Evolutionary conservation across 2,113 vertebrate genomes (phyloP), one percentile per base, ranked within the genome.

Genomic region (Ahaetulla prasina): DNA sequence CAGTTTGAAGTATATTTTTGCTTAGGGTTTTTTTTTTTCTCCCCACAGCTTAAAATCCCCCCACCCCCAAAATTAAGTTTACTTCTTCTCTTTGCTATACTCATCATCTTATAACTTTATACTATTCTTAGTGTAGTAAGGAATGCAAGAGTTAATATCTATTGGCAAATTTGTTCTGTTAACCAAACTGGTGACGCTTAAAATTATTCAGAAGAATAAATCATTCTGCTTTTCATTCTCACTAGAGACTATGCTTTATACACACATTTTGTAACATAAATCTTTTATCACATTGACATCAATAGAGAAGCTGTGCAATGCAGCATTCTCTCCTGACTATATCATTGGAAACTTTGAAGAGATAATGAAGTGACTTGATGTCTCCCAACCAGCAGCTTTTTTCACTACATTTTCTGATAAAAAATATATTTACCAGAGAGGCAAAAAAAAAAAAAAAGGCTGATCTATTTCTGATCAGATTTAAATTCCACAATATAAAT

Each of bases 281-380:
- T 96, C 93, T 96, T 96, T 97, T 95, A 96, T 95, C 91, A 94
- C 1, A 0, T 87, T 96, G 63, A 91, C 94, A 96, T 96, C 95
- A 95, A 25, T 85, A 9, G 55, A 95, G 95, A 94, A 90, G 89
- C 63, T 49, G 85, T 49, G 53, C 91, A 23, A 8, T 90, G 14
- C 89, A 85, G 53, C 57, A 95, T 86, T 35, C 88, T 88, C 86
- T 84, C 63, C 94, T 95, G 95, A 95, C 94, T 74, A 22, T 8
- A 50, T 95, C 57, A 89, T 89, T 45, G 91, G 88, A 85, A 94
- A 94, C 85, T 92, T 25, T 88, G 30, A 95, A 30, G 45, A 25
- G 91, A 84, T 86, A 57, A 94, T 89, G 22, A 96, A 96, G 93
- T 10, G 94, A 86, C 93, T 96, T 94, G 90, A 92, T 93, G 20